Evolutionary conservation across 2,113 vertebrate species (phyloP), one percentile per base, ranked within the genome.

Genomic region (Perognathus longimembris): DNA sequence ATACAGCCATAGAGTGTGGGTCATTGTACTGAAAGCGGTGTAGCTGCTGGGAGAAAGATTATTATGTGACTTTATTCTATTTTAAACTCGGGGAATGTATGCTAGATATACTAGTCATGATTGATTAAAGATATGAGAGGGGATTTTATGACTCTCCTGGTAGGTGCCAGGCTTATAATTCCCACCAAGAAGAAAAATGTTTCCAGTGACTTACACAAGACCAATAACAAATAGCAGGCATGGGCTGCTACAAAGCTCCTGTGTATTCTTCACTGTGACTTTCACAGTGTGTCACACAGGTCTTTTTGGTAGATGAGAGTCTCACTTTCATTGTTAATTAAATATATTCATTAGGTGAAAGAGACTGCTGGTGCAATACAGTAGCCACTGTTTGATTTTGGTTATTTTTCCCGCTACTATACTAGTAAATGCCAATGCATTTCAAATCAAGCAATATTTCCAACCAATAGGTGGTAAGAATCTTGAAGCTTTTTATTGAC

Each of bases 1-100:
- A 98, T 98, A 96, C 96, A 98, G 95, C 95, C 95, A 71, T 97
- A 90, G 97, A 96, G 95, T 96, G 95, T 97, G 97, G 98, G 98
- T 98, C 98, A 97, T 97, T 97, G 98, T 98, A 97, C 97, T 97
- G 94, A 98, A 96, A 96, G 97, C 96, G 96, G 96, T 96, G 93
- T 95, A 88, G 97, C 97, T 97, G 97, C 95, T 95, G 95, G 95
- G 92, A 97, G 97, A 97, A 97, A 98, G 97, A 98, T 98, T 97
- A 98, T 97, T 97, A 97, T 97, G 97, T 96, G 97, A 96, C 97
- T 97, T 97, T 96, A 97, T 97, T 97, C 95, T 97, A 86, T 97
- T 98, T 98, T 96, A 97, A 98, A 97, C 90, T 89, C 85, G 81
- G 84, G 95, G 75, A 97, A 96, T 88, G 54, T 95, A 96, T 92